Percentiles rank a stretch among this genome's conserved stretches.
Conservation (phyloP, 2,888 invertebrate species). For the Geotrupes spiniger region DNA sequence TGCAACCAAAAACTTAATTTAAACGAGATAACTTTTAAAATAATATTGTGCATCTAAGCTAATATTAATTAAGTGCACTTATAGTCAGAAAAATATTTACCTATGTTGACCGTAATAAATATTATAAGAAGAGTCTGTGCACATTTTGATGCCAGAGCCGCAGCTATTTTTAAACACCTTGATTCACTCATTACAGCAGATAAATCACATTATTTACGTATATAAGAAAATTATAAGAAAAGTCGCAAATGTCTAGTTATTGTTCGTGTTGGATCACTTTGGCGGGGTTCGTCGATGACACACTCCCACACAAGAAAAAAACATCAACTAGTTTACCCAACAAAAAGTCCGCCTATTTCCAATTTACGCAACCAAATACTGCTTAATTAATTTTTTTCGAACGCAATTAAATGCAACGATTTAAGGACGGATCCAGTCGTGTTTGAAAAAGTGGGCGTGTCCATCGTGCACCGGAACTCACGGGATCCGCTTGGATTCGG, state of each 20-base stretch:
- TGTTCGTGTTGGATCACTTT: no score
- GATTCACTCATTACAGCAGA: background rate
- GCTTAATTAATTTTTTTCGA: no score
- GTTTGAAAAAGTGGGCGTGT: background rate
- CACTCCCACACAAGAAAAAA: background rate
- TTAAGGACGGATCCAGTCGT: no score
- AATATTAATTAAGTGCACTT: no score
- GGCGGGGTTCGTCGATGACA: background rate
- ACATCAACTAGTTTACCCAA: no score
- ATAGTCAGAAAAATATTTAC: background rate
- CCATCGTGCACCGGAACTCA: background rate
- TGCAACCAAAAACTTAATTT: no score
- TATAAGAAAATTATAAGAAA: background rate
- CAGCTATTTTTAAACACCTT: background rate
- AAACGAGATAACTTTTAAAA: no score
- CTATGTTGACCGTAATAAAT: background rate
- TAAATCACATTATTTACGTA: background rate
- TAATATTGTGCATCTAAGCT: no score
- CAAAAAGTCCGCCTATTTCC: no score
- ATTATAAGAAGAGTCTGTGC: background rate
- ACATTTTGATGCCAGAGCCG: background rate
- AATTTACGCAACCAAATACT: no score
- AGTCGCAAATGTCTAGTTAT: no score
- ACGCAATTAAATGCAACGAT: no score
- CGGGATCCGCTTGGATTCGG: conserved; percentile 1